Base-by-base conservation (phyloP, 2,113 vertebrate species). In the Potamarius usumacintae region DNA sequence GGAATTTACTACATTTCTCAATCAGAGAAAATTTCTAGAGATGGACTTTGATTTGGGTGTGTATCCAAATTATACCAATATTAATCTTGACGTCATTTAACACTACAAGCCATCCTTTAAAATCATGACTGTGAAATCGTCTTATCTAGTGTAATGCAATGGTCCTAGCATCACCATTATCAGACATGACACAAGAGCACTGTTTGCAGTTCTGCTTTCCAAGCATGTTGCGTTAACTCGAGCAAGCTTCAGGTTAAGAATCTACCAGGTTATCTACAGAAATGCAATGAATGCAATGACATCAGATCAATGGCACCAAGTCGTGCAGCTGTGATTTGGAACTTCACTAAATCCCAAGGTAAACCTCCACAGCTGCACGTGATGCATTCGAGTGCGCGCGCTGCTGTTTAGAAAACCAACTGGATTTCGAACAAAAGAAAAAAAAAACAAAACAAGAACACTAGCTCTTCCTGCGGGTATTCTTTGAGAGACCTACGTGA, bases 1-100 rank as follows among this genome's bases (percentile, higher is more conserved):
- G 69, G 83, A 30, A 83, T 65, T 77, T 4, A 74, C 86, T 53
- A 57, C 20, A 25, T 50, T 50, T 82, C 34, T 27, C 42, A 76
- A 55, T 18, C 18, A 85, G 62, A 72, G 27, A 7, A 14, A 83
- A 53, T 7, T 83, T 83, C n/a, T 14, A 27, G 14, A 17, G 14
- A 67, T 50, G 58, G 53, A 52, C 62, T 20, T 5, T 48, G 11
- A 12, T n/a, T 25, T 25, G 4, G 8, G 22, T 65, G 6, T 62
- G 48, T 0, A 25, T 34, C 27, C 20, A 34, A 81, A 48, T 4
- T 15, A n/a, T 17, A 80, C 14, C 4, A 34, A 18, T 0, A 63
- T 82, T 63, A 34, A 62, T 50, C 10, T 8, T 8, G 15, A 22
- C 20, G 34, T 65, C 81, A 83, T 2, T 42, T 9, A 62, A 62